phyloP scores from a whole-genome alignment of 2,888 invertebrate species.

The Carabus problematicus region DNA sequence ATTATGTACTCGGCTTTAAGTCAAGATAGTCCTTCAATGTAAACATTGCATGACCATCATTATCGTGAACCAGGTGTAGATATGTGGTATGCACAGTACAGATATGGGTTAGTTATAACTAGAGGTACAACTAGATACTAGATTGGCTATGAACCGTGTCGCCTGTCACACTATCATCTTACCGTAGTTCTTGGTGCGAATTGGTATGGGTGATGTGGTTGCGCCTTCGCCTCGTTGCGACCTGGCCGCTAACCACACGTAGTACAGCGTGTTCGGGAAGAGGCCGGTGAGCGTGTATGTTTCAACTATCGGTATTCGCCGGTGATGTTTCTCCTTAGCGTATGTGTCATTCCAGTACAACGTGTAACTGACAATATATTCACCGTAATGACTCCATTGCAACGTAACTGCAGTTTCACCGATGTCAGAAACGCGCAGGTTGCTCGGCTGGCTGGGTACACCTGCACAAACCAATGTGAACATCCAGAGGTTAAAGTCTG shows the following conservation, averaged over 20 bases:
- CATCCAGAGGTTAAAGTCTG: background rate
- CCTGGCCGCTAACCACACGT: constrained; percentile 94
- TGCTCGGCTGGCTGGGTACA: constrained; percentile 95
- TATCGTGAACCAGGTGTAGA: constrained; percentile 8
- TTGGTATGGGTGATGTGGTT: constrained; percentile 91
- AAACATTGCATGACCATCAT: background rate
- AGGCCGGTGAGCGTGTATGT: constrained; percentile 88
- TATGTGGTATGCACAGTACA: constrained; percentile 38
- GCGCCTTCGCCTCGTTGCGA: constrained; percentile 95
- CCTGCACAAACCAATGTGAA: constrained; percentile 61
- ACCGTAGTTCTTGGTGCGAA: constrained; percentile 98
- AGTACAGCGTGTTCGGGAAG: constrained; percentile 95
- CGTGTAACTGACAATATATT: constrained; percentile 94
- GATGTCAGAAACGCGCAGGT: constrained; percentile 84
- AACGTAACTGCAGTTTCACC: constrained; percentile 91
- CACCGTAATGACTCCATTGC: constrained; percentile 92
- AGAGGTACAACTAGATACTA: constrained; percentile 10
- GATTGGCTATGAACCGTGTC: constrained; percentile 28
- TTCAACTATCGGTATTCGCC: constrained; percentile 83
- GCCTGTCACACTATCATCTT: constrained; percentile 63
- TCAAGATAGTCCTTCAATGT: background rate
- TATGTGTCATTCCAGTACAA: constrained; percentile 98
- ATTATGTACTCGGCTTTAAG: background rate
- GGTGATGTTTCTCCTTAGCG: constrained; percentile 86
- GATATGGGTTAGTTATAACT: constrained; percentile 8